Evolutionary conservation across 2,888 invertebrate species (phyloP).

Genomic region (Ormyrus nitidulus): DNA sequence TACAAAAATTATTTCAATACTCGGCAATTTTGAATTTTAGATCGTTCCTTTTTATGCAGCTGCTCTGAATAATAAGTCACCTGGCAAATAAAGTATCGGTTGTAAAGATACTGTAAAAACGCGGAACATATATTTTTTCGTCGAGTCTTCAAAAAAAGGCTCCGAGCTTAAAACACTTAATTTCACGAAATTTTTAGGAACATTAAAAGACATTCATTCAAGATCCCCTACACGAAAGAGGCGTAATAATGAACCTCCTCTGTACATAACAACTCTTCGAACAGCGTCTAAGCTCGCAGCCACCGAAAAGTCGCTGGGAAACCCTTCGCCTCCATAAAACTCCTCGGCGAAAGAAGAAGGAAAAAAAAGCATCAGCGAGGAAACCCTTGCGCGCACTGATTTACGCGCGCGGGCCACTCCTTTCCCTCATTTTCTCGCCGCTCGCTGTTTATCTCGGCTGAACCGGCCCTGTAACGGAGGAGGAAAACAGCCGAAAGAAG

Average conservation of each 20-base stretch:
- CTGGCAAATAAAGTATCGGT: too few relatives aligned
- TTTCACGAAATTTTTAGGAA: too few relatives aligned
- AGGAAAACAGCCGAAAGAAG: conserved; percentile 4
- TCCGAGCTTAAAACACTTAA: too few relatives aligned
- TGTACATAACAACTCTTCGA: too few relatives aligned
- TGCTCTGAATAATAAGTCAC: too few relatives aligned
- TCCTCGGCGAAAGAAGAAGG: background rate
- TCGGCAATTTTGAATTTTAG: too few relatives aligned
- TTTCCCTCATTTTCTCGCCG: conserved; percentile 46
- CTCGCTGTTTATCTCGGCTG: conserved; percentile 40
- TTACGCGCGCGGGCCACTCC: conserved; percentile 49
- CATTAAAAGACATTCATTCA: background rate
- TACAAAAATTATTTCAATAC: too few relatives aligned
- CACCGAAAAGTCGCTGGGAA: background rate
- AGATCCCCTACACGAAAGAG: background rate
- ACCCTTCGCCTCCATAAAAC: conserved; percentile 13
- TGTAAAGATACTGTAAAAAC: too few relatives aligned
- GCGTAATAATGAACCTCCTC: background rate
- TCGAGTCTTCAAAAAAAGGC: too few relatives aligned
- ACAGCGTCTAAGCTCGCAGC: too few relatives aligned
- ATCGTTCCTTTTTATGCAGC: too few relatives aligned
- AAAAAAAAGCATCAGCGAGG: background rate
- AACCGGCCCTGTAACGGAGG: background rate
- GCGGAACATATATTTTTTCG: too few relatives aligned
- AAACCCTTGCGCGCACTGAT: conserved; percentile 33